Conservation (phyloP, 2,888 invertebrate species). For the Philereme vetulata region DNA sequence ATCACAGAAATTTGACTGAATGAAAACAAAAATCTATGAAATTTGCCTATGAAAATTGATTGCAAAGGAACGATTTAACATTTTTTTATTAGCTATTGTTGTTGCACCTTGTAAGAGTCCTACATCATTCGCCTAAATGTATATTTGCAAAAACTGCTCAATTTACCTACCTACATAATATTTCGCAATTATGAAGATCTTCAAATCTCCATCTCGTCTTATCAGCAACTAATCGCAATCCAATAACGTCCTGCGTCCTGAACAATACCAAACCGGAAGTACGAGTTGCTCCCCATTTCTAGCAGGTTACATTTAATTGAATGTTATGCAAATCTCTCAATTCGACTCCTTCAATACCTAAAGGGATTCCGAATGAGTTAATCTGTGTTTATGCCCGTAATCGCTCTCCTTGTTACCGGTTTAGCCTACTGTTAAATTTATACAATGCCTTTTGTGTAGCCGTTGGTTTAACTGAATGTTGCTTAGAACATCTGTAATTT, state of each 20-base stretch:
- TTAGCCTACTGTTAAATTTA: slow-evolving; percentile 77
- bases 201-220: slow-evolving; percentile 1
- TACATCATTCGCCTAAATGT: too few relatives aligned
- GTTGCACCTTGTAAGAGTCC: too few relatives aligned
- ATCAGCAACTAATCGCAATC: slow-evolving; percentile 30
- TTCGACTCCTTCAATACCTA: slow-evolving; percentile 79
- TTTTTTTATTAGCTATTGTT: too few relatives aligned
- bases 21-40: too few relatives aligned
- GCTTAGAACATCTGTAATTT: slow-evolving; percentile 59
- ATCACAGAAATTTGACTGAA: too few relatives aligned
- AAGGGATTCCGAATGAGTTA: slow-evolving; percentile 82
- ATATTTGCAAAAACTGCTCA: too few relatives aligned
- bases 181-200: too few relatives aligned
- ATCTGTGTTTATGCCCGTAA: slow-evolving; percentile 83
- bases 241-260: slow-evolving; percentile 39
- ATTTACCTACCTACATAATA: too few relatives aligned
- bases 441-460: slow-evolving; percentile 76
- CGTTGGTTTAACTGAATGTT: slow-evolving; percentile 68
- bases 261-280: slow-evolving; percentile 63
- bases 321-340: slow-evolving; percentile 83
- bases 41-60: too few relatives aligned
- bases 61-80: too few relatives aligned
- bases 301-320: slow-evolving; percentile 81
- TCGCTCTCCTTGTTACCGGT: slow-evolving; percentile 80
- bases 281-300: slow-evolving; percentile 69